Conservation (phyloP, 2,797 vertebrate genomes). For the Falco peregrinus region DNA sequence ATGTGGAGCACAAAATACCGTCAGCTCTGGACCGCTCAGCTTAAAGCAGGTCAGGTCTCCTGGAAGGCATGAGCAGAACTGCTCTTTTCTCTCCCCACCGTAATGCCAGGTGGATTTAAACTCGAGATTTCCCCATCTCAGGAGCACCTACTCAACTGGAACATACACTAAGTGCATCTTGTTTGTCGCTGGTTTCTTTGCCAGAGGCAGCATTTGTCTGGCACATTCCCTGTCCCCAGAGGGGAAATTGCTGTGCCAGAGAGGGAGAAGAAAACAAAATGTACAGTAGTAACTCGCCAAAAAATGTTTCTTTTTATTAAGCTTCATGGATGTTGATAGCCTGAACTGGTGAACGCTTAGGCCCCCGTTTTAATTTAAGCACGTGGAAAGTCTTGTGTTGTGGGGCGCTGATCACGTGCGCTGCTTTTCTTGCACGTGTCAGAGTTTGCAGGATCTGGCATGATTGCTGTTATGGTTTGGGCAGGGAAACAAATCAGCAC, state of each 20-base stretch:
- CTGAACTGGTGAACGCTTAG: conserved; percentile 3
- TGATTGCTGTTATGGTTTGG: neutral
- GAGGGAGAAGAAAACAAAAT: conserved; percentile 67
- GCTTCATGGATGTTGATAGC: conserved; percentile 54
- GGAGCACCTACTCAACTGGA: conserved; percentile 55
- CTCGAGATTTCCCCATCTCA: neutral
- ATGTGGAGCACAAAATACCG: neutral
- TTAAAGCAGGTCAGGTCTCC: conserved; percentile 13
- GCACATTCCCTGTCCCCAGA: conserved; percentile 56
- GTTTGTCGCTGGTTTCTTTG: conserved; percentile 61
- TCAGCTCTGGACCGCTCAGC: neutral
- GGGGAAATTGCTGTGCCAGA: conserved; percentile 51
- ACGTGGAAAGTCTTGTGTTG: conserved; percentile 1
- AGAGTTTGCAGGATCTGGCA: neutral
- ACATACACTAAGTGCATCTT: conserved; percentile 38
- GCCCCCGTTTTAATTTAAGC: neutral
- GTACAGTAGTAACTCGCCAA: conserved; percentile 42
- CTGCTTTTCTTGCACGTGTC: neutral
- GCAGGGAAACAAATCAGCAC: neutral
- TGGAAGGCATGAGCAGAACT: neutral
- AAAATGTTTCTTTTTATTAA: conserved; percentile 62
- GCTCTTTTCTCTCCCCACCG: neutral
- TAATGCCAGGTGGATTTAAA: conserved; percentile 28
- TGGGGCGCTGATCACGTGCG: neutral
- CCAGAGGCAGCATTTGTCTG: conserved; percentile 70